Percentiles rank a stretch among this genome's conserved stretches.
Conservation (phyloP, 2,797 vertebrate species). For the Florisuga fusca region DNA sequence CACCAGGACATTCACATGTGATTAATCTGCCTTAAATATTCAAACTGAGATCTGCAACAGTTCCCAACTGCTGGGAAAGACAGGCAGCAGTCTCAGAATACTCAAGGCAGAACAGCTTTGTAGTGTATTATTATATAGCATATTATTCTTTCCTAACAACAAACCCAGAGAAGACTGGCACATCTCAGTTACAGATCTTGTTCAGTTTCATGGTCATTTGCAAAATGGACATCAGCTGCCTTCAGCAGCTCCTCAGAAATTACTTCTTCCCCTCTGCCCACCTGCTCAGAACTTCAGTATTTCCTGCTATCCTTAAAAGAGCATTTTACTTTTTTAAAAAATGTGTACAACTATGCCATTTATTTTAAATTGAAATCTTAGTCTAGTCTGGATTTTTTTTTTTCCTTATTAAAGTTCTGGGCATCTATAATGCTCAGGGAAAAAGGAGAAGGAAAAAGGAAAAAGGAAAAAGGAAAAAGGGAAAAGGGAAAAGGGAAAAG, state of each 20-base stretch:
- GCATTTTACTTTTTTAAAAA: not conserved
- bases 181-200: not conserved
- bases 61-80: not conserved
- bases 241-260: not conserved
- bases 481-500: not conserved
- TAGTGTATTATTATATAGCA: not conserved
- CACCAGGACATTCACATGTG: rapidly evolving
- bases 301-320: not conserved
- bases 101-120: not conserved
- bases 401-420: not conserved
- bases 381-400: not conserved
- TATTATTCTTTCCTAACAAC: not conserved
- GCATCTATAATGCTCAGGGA: not conserved
- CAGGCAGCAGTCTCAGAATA: not conserved
- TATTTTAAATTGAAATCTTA: not conserved
- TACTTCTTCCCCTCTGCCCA: not conserved
- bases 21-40: not conserved
- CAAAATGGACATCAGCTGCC: rapidly evolving
- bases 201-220: not conserved
- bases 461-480: not conserved
- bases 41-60: not conserved
- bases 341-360: not conserved
- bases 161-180: not conserved
- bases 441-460: not conserved
- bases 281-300: too few relatives aligned